Evolutionary conservation across 2,797 vertebrate species (phyloP).

Genomic region (Lindbergichthys nudifrons): DNA sequence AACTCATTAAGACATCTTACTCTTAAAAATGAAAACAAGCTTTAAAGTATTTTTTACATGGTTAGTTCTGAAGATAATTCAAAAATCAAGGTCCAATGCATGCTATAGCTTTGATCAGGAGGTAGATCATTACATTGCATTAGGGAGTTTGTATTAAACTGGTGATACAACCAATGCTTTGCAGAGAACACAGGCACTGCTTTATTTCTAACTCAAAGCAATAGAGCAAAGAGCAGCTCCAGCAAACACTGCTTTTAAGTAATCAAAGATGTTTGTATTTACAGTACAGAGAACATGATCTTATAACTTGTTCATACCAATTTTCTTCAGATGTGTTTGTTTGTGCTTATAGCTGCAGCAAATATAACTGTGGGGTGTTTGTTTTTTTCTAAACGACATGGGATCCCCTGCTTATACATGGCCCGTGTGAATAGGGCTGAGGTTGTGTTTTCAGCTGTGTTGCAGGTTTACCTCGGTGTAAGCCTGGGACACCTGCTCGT

Average conservation of each 20-base stretch:
- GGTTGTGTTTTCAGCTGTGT: not conserved
- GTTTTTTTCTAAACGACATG: too few species aligned
- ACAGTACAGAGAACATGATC: not conserved
- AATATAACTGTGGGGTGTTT: too few species aligned
- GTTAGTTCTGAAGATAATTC: not conserved
- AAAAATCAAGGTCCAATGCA: not conserved
- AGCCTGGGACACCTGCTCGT: conserved; percentile 97
- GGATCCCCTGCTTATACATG: too few species aligned
- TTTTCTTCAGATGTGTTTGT: not conserved
- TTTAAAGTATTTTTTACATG: not conserved
- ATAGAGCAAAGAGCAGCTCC: not conserved
- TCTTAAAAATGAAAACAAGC: not conserved
- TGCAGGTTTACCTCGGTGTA: conserved; percentile 84
- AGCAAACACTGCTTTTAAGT: conserved; percentile 10
- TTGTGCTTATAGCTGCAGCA: too few species aligned
- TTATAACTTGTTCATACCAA: not conserved
- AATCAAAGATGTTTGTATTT: not conserved
- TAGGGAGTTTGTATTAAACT: too few species aligned
- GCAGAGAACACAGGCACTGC: too few species aligned
- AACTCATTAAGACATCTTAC: not conserved
- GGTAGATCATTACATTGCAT: not conserved
- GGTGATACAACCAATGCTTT: too few species aligned
- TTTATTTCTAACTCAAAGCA: not conserved
- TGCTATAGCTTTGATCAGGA: not conserved
- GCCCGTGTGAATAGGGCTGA: too few species aligned